phyloP scores from a whole-genome alignment of 2,797 vertebrate genomes.

The Coregonus ussuriensis region DNA sequence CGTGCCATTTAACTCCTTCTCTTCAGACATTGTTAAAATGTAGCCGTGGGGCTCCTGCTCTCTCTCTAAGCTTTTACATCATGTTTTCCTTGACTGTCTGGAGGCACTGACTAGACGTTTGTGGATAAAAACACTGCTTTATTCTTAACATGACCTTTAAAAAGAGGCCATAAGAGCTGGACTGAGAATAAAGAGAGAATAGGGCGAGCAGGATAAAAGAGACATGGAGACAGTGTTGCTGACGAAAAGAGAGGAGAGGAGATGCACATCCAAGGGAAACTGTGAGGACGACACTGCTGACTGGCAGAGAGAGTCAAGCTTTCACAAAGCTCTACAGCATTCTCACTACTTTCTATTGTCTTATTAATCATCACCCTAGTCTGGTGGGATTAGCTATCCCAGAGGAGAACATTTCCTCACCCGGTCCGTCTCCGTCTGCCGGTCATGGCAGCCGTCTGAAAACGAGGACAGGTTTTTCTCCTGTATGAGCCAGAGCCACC shows the following conservation, averaged over 20 bases:
- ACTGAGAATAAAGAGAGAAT: not conserved
- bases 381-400: not conserved
- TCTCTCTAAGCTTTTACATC: not conserved
- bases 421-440: not conserved
- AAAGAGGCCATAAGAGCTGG: slow-evolving; percentile 22
- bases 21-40: not conserved
- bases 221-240: not conserved
- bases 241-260: not conserved
- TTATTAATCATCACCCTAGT: not conserved
- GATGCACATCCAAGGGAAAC: not conserved
- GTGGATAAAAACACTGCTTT: not conserved
- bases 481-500: not conserved
- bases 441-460: slow-evolving; percentile 13
- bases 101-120: slow-evolving; percentile 10
- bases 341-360: not conserved
- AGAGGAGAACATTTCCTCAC: not conserved
- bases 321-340: not conserved
- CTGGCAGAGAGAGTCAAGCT: not conserved
- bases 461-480: slow-evolving; percentile 26
- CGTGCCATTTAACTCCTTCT: not conserved
- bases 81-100: not conserved
- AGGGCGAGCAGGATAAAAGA: too few species aligned
- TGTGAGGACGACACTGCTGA: not conserved
- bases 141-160: slow-evolving; percentile 43
- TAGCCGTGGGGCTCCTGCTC: not conserved